Base-by-base conservation (phyloP, 2,797 vertebrate genomes). In the Eupleurogrammus muticus region DNA sequence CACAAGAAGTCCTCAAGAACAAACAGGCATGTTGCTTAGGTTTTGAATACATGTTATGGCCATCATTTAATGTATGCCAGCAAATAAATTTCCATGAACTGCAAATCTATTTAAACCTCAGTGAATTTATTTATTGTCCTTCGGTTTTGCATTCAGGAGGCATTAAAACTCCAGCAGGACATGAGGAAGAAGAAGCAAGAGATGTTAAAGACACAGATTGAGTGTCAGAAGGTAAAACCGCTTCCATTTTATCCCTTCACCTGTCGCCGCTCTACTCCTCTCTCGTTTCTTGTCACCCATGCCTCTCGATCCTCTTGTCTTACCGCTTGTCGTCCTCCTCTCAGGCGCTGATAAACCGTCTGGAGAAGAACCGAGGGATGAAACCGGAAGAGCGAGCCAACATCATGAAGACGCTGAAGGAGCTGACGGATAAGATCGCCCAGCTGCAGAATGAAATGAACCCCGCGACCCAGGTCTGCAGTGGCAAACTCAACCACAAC, bases 121-220 rank as follows among this genome's bases (percentile, higher is more conserved):
- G 9, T 36, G 23, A 63, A 60, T 59, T 1, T 59, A 13, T 67
- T 23, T 51, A 23, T 28, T 49, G 79, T 71, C 55, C n/a, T 58
- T 68, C 48, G 78, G 71, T 56, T 19, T 56, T 67, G 48, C 5
- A 36, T 87, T 47, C 2, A 92, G 98, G 97, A 99, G 82, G 94
- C 97, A 44, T 87, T 99, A 83, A 99, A 98, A 79, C 92, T 99
- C 57, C 97, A 99, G 70, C 97, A 98, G 82, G 97, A 98, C 86
- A 98, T 99, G 97, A 96, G 95, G 68, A 99, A 97, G 92, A 98
- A 97, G 92, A 98, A 96, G 85, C 98, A 99, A 74, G 97, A 98
- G 92, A 95, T 99, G 95, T 87, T 99, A 60, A 95, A 98, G 90
- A 96, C 96, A 44, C 97, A 98, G 87, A 99, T 99, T 52, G 97